Base-by-base conservation (phyloP, 1,140 invertebrate species). In the Drosophila ananassae region DNA sequence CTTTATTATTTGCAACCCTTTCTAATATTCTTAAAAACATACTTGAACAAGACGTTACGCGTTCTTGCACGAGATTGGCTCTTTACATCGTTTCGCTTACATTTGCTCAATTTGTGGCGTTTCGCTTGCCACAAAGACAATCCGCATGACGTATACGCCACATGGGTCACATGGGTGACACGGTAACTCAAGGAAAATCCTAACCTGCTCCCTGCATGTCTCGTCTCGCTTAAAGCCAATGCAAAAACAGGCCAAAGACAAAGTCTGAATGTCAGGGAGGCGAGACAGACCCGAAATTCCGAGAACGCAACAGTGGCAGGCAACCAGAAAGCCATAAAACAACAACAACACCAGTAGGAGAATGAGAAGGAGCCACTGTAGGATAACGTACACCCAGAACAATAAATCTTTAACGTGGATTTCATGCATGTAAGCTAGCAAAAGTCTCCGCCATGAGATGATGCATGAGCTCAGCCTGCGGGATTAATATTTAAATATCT, bases 381-480 rank as follows among this genome's bases (percentile, higher is more conserved):
- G 61, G 22, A 37, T 12, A 37, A 10, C 10, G 34, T 37, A 3
- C 3, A 12, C 64, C 61, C 21, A 13, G 34, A 68, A 76, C 64
- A 37, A 89, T 89, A 89, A 89, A 89, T 89, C 83, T 77, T 89
- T 55, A 72, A 69, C 59, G 69, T 79, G 73, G 76, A 79, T 89
- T 89, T 89, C 54, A 67, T 67, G 79, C 61, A 72, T 68, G 73
- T 77, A 83, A 89, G 79, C 84, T 63, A 76, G 47, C 50, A 51
- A 58, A 67, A 64, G 73, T 64, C 68, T 63, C 51, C 47, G 48
- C 72, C 62, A 30, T 34, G 28, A 25, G 46, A 80, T 80, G 77
- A 80, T 80, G 57, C 78, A 76, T 64, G 74, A 61, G 51, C 46
- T 50, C 39, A 64, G 66, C 57, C 59, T 48, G 56, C 32, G 66